Percentiles rank a stretch among this genome's conserved stretches.
Conservation (phyloP, 2,113 vertebrate genomes). For the Neotragus moschatus region DNA sequence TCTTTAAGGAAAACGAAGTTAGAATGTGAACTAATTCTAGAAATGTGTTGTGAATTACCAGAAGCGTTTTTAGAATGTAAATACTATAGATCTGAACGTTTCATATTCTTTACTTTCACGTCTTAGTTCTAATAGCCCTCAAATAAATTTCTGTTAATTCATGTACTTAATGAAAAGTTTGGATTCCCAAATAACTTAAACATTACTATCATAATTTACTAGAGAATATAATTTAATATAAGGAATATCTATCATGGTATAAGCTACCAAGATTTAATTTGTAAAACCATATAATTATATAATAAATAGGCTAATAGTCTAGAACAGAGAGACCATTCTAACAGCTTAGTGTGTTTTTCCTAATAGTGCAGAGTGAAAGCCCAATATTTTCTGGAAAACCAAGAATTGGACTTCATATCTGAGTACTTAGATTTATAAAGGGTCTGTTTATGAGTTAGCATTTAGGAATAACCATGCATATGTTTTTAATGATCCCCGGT, state of each 20-base stretch:
- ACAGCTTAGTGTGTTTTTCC: not conserved
- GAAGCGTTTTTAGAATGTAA: not conserved
- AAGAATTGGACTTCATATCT: not conserved
- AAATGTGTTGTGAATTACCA: not conserved
- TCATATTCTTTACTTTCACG: not conserved
- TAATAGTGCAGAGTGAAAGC: not conserved
- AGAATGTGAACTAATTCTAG: not conserved
- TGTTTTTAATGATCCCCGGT: not conserved
- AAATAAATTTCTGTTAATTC: not conserved
- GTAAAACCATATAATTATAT: not conserved
- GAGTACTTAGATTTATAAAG: not conserved
- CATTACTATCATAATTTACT: not conserved
- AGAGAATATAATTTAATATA: not conserved
- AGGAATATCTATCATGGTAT: not conserved
- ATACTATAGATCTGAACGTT: not conserved
- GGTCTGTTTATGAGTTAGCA: not conserved
- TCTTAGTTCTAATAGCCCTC: not conserved
- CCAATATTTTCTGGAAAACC: not conserved
- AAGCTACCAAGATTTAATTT: not conserved
- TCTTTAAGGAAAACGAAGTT: not conserved
- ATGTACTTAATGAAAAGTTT: not conserved
- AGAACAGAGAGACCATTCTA: not conserved
- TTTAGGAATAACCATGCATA: not conserved
- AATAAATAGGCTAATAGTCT: not conserved
- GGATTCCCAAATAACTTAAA: not conserved